These are phyloP conservation scores for Drosophila jambulina DNA, from an alignment of 1,140 invertebrate genomes.

Conservation along the genomic window DNA sequence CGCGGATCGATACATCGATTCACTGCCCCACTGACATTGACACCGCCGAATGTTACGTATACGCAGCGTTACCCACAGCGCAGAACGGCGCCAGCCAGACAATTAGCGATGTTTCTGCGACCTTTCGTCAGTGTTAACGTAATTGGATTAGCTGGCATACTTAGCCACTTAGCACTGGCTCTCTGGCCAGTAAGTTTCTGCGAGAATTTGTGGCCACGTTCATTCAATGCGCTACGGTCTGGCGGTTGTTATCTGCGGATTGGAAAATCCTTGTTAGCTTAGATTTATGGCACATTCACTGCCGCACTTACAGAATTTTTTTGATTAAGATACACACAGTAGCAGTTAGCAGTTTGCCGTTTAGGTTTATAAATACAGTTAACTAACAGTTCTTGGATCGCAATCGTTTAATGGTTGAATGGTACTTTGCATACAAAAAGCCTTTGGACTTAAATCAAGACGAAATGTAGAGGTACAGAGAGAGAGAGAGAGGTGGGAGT, in stretches of 20 bases:
- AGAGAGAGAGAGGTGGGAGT: conserved; percentile 40
- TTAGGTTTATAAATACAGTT: conserved; percentile 44
- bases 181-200: conserved; percentile 10
- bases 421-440: conserved; percentile 84
- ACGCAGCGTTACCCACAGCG: conserved; percentile 6
- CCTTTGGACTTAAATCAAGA: conserved; percentile 74
- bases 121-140: conserved; percentile 63
- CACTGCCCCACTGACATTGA: conserved; percentile 64
- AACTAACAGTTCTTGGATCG: conserved; percentile 62
- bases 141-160: conserved; percentile 70
- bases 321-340: conserved; percentile 84
- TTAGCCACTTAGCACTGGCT: conserved; percentile 24
- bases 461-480: conserved; percentile 45
- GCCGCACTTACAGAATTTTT: conserved; percentile 74
- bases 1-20: conserved; percentile 58
- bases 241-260: conserved; percentile 32
- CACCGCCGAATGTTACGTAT: conserved; percentile 67
- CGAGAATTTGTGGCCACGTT: conserved; percentile 58
- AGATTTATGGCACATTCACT: conserved; percentile 57
- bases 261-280: conserved; percentile 43
- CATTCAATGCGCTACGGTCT: conserved; percentile 61
- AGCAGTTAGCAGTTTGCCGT: conserved; percentile 60
- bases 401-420: conserved; percentile 74
- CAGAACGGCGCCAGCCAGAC: conserved; percentile 55
- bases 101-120: conserved; percentile 54